These are phyloP conservation scores for Tenthredo scrophulariae DNA, from an alignment of 2,888 invertebrate genomes.

Conservation along the genomic window DNA sequence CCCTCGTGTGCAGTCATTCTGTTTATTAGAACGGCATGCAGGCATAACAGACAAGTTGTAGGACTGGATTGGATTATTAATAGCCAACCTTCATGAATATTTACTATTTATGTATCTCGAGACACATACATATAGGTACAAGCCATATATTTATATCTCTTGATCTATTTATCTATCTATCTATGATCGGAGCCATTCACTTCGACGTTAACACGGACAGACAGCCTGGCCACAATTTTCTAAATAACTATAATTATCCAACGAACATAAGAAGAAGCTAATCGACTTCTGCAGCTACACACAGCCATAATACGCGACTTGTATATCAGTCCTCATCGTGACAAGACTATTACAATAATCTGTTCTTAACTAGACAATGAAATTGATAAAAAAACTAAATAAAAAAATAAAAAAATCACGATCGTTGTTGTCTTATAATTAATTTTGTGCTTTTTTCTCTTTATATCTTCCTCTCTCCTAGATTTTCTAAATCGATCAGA, in stretches of 20 bases:
- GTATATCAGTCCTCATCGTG: not conserved
- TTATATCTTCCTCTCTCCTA: too few relatives aligned
- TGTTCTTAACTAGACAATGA: not conserved
- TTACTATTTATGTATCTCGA: constrained; percentile 71
- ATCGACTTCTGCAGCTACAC: not conserved
- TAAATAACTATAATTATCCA: constrained; percentile 50
- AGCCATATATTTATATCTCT: constrained; percentile 3
- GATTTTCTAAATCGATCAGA: not conserved
- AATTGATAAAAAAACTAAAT: not conserved
- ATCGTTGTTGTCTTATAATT: not conserved
- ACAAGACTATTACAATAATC: not conserved
- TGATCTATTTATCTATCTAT: not conserved
- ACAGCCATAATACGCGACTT: not conserved
- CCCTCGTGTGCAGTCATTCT: constrained; percentile 33
- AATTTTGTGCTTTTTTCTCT: not conserved
- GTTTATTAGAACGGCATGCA: constrained; percentile 68
- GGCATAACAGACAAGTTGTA: constrained; percentile 46
- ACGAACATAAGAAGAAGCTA: constrained; percentile 3
- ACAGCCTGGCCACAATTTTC: constrained; percentile 37
- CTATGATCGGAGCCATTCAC: constrained; percentile 31
- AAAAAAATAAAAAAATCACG: not conserved
- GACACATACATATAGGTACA: constrained; percentile 31
- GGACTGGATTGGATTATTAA: constrained; percentile 69
- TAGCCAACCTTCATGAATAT: constrained; percentile 76
- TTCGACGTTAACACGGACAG: not conserved